Percentiles rank a stretch among this genome's conserved stretches.
phyloP scores from a whole-genome alignment of 2,888 invertebrate species.

The Horisme vitalbata region DNA sequence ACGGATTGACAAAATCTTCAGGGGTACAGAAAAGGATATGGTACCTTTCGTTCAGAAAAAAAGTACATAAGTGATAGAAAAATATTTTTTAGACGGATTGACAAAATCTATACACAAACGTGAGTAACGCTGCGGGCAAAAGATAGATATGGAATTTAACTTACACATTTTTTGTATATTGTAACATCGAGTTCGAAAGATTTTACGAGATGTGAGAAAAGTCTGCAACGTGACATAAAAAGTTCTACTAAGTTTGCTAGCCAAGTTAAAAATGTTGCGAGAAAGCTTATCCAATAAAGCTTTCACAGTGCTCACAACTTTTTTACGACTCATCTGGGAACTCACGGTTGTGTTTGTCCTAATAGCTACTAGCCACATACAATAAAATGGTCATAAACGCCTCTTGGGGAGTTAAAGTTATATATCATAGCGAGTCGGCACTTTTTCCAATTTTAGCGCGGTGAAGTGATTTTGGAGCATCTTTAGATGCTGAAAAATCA shows the following conservation, averaged over 20 bases:
- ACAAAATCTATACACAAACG: too few species aligned
- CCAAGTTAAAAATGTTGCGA: slow-evolving; percentile 59
- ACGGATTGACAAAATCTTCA: too few species aligned
- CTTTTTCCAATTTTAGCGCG: slow-evolving; percentile 24
- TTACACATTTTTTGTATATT: too few species aligned
- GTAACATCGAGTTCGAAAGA: slow-evolving; percentile 24
- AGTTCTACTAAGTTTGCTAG: slow-evolving; percentile 45
- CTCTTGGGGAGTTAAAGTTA: slow-evolving; percentile 19
- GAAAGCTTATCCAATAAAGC: slow-evolving; percentile 58
- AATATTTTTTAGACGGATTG: too few species aligned
- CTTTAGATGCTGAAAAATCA: too few species aligned
- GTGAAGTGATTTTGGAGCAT: too few species aligned
- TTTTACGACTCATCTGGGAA: slow-evolving; percentile 53
- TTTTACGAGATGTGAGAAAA: slow-evolving; percentile 33
- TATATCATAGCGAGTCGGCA: slow-evolving; percentile 21
- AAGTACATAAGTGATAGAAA: too few species aligned
- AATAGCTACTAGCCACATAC: slow-evolving; percentile 39
- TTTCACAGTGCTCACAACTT: slow-evolving; percentile 47
- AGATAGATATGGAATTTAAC: too few species aligned
- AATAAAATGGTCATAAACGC: slow-evolving; percentile 36
- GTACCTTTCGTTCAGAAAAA: too few species aligned
- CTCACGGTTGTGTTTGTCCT: slow-evolving; percentile 35
- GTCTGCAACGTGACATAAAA: slow-evolving; percentile 43
- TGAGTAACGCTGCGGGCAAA: too few species aligned
- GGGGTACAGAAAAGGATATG: too few species aligned